Conservation (phyloP, 2,797 vertebrate genomes). For the Melanotaenia parkinsoni region DNA sequence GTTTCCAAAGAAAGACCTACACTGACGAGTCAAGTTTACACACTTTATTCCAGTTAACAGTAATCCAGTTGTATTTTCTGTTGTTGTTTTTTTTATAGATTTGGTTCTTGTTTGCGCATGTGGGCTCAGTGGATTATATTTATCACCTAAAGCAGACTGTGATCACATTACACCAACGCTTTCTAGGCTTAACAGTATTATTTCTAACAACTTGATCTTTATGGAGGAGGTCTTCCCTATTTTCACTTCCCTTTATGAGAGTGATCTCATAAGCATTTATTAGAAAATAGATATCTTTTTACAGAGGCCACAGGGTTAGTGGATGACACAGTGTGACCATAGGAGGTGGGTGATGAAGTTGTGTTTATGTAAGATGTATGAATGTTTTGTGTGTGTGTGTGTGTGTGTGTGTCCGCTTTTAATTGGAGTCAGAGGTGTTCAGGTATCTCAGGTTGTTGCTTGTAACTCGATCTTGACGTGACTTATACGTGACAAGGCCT, state of each 20-base stretch:
- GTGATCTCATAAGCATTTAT: slow-evolving; percentile 12
- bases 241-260: slow-evolving; percentile 35
- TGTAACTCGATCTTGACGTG: slow-evolving; percentile 53
- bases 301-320: slow-evolving; percentile 38
- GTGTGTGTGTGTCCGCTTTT: slow-evolving; percentile 25
- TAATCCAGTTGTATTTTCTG: neutral
- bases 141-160: slow-evolving; percentile 31
- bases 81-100: neutral
- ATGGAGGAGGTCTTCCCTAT: slow-evolving; percentile 46
- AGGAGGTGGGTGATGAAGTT: slow-evolving; percentile 19
- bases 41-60: neutral
- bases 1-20: neutral
- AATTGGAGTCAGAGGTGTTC: slow-evolving; percentile 65
- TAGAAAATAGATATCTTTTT: slow-evolving; percentile 31
- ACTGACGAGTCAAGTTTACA: neutral
- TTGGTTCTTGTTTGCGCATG: neutral
- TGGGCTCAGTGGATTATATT: slow-evolving; percentile 19
- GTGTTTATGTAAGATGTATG: slow-evolving; percentile 37
- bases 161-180: slow-evolving; percentile 10
- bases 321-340: slow-evolving; percentile 40
- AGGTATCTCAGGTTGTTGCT: slow-evolving; percentile 47
- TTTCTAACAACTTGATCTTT: slow-evolving; percentile 17
- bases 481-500: slow-evolving; percentile 20
- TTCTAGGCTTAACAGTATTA: neutral
- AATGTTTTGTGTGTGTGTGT: slow-evolving; percentile 20